A percentile compares a stretch with the other conserved stretches of the same genome.
Conservation (phyloP, 1,140 invertebrate species). For the Meloidogyne floridensis region DNA sequence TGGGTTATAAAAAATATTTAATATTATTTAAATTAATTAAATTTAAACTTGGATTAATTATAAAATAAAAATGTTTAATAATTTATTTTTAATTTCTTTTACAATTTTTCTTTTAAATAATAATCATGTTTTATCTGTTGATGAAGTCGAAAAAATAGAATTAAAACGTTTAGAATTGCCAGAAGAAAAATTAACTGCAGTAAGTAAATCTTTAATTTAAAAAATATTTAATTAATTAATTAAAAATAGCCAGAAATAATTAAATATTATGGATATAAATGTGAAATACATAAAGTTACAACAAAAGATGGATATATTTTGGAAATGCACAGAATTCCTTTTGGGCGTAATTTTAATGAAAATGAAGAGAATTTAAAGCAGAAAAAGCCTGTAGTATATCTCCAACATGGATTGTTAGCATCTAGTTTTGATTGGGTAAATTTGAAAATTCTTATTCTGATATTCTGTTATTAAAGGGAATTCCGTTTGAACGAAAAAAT, state of each 20-base stretch:
- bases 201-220: neutral
- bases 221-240: constrained; percentile 12
- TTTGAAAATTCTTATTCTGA: too few relatives aligned
- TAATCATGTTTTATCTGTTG: neutral
- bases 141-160: neutral
- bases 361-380: neutral
- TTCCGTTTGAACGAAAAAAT: too few relatives aligned
- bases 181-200: constrained; percentile 25
- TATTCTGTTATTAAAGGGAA: too few relatives aligned
- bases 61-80: constrained; percentile 2
- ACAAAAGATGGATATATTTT: constrained; percentile 78
- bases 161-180: constrained; percentile 3
- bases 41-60: too few relatives aligned
- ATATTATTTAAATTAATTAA: too few relatives aligned
- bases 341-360: constrained; percentile 66
- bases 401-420: constrained; percentile 79
- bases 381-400: constrained; percentile 47
- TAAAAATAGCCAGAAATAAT: constrained; percentile 45
- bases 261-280: constrained; percentile 71
- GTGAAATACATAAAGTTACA: constrained; percentile 72
- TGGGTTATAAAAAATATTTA: too few relatives aligned
- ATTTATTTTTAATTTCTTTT: constrained; percentile 2
- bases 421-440: constrained; percentile 79
- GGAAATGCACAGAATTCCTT: constrained; percentile 75
- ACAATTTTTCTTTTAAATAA: neutral